These are phyloP conservation scores for Heterohyrax brucei DNA, from an alignment of 2,797 vertebrate species.

Conservation along the genomic window DNA sequence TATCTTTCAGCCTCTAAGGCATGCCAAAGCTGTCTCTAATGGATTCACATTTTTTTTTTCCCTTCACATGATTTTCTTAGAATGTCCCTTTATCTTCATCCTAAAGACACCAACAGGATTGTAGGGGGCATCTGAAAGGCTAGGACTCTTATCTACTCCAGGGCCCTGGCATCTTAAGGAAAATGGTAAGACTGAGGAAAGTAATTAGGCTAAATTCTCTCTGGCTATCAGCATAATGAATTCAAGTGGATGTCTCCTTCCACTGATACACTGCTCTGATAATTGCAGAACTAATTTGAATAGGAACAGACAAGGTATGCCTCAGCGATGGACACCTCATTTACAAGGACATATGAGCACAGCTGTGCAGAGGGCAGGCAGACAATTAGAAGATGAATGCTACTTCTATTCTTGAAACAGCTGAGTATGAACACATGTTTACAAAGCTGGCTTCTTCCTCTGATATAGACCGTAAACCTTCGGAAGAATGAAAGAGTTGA, in stretches of 20 bases:
- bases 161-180: slow-evolving; percentile 44
- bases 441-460: slow-evolving; percentile 84
- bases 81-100: slow-evolving; percentile 33
- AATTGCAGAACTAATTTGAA: slow-evolving; percentile 37
- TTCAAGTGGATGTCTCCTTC: slow-evolving; percentile 52
- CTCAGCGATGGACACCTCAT: slow-evolving; percentile 63
- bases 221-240: slow-evolving; percentile 71
- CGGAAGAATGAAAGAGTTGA: slow-evolving; percentile 71
- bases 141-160: slow-evolving; percentile 12
- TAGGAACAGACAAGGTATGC: slow-evolving; percentile 70
- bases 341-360: slow-evolving; percentile 77
- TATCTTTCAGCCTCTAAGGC: slow-evolving; percentile 2
- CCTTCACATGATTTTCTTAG: slow-evolving; percentile 45
- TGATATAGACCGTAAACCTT: slow-evolving; percentile 65
- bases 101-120: slow-evolving; percentile 32
- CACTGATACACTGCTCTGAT: background rate
- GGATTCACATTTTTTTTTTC: slow-evolving; percentile 28
- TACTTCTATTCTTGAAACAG: slow-evolving; percentile 74
- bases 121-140: background rate
- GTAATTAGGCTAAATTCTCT: slow-evolving; percentile 71
- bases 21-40: slow-evolving; percentile 36
- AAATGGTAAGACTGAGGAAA: slow-evolving; percentile 66
- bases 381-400: slow-evolving; percentile 75
- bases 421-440: slow-evolving; percentile 80
- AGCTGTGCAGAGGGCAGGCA: slow-evolving; percentile 28